phyloP scores from a whole-genome alignment of 2,113 vertebrate genomes.

The Procapra przewalskii region DNA sequence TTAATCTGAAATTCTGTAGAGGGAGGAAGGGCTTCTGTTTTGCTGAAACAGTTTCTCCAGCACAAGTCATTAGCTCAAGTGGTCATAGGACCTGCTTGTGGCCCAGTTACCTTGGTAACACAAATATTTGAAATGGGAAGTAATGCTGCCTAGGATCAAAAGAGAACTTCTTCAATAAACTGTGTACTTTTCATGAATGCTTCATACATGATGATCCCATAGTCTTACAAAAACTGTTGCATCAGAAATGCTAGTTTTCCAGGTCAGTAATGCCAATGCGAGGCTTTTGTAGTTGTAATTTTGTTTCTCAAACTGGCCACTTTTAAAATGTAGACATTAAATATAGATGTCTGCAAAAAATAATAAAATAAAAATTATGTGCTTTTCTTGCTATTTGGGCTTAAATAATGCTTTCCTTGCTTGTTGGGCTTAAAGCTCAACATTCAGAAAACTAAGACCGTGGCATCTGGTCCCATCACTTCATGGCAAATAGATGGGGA shows the following conservation, averaged over 20 bases:
- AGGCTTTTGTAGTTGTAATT: slow-evolving; percentile 41
- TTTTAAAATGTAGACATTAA: slow-evolving; percentile 53
- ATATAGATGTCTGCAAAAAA: neutral
- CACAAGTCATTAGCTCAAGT: neutral
- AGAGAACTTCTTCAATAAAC: neutral
- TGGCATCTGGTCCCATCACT: neutral
- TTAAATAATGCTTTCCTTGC: neutral
- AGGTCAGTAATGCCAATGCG: neutral
- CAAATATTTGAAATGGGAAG: neutral
- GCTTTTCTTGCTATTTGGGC: neutral
- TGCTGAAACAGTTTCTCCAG: neutral
- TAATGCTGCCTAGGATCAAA: neutral
- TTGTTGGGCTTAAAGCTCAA: neutral
- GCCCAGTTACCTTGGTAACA: neutral
- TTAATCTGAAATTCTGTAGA: neutral
- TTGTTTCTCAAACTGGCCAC: slow-evolving; percentile 30
- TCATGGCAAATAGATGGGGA: neutral
- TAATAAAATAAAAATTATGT: neutral
- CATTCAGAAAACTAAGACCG: neutral
- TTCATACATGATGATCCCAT: slow-evolving; percentile 27
- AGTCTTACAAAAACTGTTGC: neutral
- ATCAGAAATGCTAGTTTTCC: slow-evolving; percentile 28
- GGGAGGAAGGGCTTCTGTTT: neutral
- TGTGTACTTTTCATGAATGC: neutral
- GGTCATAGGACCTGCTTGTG: neutral